Evolutionary conservation across 2,888 invertebrate genomes (phyloP).

Genomic region (Melinopterus prodromus): DNA sequence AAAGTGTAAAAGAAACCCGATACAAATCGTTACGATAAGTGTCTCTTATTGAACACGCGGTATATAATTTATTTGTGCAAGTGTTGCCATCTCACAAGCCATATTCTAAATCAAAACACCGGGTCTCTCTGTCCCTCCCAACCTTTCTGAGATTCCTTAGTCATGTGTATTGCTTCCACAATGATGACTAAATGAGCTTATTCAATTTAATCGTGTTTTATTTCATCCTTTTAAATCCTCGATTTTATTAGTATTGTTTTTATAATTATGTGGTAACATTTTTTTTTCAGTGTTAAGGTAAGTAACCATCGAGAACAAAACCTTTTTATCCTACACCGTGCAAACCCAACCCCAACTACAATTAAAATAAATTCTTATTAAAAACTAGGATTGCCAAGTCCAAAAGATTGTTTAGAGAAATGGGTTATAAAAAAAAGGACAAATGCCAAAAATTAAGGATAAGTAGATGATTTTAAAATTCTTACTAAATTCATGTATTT

Average conservation of each 20-base stretch:
- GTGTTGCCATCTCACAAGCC: slow-evolving; percentile 56
- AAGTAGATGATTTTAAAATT: no score
- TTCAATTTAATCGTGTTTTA: slow-evolving; percentile 48
- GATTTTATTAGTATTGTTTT: neutral
- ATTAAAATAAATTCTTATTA: no score
- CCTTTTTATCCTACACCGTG: no score
- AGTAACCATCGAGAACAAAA: no score
- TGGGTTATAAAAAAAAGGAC: no score
- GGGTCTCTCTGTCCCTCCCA: slow-evolving; percentile 43
- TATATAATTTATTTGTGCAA: slow-evolving; percentile 39
- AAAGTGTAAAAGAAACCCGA: neutral
- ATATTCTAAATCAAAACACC: slow-evolving; percentile 50
- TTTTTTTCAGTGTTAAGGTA: neutral
- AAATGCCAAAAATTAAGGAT: no score
- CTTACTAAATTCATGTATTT: no score
- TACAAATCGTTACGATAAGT: neutral
- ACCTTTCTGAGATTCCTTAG: slow-evolving; percentile 55
- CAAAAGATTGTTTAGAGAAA: no score
- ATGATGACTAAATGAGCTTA: slow-evolving; percentile 60
- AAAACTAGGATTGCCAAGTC: no score
- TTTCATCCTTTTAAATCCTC: slow-evolving; percentile 17
- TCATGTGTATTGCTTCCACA: slow-evolving; percentile 59
- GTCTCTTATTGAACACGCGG: neutral
- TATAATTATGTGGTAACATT: neutral
- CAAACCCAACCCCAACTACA: no score